Conservation (phyloP, 2,797 vertebrate species). For the Sebastes miniatus region DNA sequence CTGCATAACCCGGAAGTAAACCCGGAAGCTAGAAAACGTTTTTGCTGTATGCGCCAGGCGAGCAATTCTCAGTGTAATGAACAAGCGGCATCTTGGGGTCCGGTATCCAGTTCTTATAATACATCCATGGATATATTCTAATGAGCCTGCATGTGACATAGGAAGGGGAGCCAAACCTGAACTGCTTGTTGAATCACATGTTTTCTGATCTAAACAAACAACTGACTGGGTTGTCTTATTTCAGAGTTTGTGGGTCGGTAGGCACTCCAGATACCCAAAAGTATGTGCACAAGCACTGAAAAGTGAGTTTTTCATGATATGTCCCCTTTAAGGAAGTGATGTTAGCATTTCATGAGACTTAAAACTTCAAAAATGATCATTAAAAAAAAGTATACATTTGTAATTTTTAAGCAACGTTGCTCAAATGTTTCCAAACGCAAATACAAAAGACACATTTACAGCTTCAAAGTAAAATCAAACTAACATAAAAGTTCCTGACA, state of each 20-base stretch:
- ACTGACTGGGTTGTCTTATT: no score
- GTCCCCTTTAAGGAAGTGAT: background rate
- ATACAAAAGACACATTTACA: slow-evolving; percentile 12
- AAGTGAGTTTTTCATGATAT: no score
- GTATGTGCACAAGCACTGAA: no score
- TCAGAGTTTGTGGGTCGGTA: no score
- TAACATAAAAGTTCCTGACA: slow-evolving; percentile 24
- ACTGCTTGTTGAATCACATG: no score
- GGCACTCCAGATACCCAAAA: no score
- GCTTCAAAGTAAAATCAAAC: slow-evolving; percentile 21
- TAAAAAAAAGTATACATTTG: background rate
- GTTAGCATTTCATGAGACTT: background rate
- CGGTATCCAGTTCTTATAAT: background rate
- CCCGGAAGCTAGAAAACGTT: background rate
- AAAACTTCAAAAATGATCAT: background rate
- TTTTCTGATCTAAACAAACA: no score
- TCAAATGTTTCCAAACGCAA: background rate
- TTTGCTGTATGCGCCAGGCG: background rate
- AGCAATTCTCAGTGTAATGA: background rate
- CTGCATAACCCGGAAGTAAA: no score
- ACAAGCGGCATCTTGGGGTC: background rate
- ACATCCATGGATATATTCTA: background rate
- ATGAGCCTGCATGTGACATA: no score
- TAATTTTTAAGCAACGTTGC: background rate
- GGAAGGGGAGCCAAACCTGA: no score